Evolutionary conservation across 53 echinoderm and acorn worm genomes (phyloP), one percentile per base, ranked within the genome.

Genomic region (Holothuria leucospilota): DNA sequence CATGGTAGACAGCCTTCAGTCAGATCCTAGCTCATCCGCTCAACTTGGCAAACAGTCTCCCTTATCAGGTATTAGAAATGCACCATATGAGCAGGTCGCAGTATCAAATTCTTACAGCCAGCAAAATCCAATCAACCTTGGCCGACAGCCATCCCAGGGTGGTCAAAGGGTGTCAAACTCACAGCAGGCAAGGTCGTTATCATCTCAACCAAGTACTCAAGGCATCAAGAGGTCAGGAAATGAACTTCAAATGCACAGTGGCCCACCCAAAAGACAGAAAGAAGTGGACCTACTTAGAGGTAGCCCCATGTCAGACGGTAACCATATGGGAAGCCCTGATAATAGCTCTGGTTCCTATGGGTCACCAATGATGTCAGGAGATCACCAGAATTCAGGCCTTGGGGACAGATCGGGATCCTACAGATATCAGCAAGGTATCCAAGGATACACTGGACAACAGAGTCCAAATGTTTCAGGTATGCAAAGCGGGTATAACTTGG

Each of bases 261-360:
- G 41, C 16, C 84, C 63, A 39, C 49, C 67, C 13, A 83, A 83
- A 53, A 83, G 68, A 49, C 84, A 83, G 49, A 83, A 83, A 64
- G 84, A 83, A 41, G 39, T n/a, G 5, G 84, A 83, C 39, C 13
- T 66, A 9, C 46, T 67, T 29, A 27, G 68, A 18, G 65, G 84
- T 21, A 83, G 84, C 28, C 84, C 84, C 15, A 39, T 66, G 29
- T 83, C 84, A 25, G 84, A 83, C 25, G 49, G 84, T 5, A 83
- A 29, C 29, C 84, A 83, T 42, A 24, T 83, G 49, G 51, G 65
- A 6, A 83, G 84, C 24, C 84, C 84, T 63, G 68, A 83, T 38
- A 62, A 58, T 18, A 28, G 59, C 13, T 26, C 84, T 5, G 66
- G 49, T 27, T 51, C 65, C 7, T 83, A 83, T 66, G 84, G 84